Percentiles rank a stretch among this genome's conserved stretches.
Conservation (phyloP, 2,888 invertebrate species). For the Dryomyza anilis region DNA sequence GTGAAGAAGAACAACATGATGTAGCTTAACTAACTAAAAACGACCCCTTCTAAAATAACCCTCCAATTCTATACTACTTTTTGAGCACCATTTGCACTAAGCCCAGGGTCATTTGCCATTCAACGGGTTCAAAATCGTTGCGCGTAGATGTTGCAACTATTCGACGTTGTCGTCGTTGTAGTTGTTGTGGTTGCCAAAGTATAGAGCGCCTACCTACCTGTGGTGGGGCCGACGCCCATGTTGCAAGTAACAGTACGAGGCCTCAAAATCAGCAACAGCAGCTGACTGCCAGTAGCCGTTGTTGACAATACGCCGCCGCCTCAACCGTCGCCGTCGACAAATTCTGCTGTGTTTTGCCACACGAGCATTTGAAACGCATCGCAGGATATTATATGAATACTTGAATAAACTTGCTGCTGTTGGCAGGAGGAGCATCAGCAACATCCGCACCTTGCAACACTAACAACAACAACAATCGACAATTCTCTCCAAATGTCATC, state of each 20-base stretch:
- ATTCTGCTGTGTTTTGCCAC: conserved; percentile 17
- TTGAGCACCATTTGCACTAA: too few species aligned
- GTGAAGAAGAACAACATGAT: too few species aligned
- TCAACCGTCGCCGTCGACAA: too few species aligned
- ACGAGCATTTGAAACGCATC: conserved; percentile 20
- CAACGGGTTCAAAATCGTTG: conserved; percentile 10
- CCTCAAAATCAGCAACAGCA: neutral
- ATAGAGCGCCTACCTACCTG: neutral
- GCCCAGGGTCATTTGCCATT: conserved; percentile 12
- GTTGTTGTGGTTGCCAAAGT: conserved; percentile 6
- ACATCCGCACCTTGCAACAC: neutral
- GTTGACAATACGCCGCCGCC: conserved; percentile 12
- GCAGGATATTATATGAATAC: conserved; percentile 28
- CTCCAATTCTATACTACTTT: too few species aligned
- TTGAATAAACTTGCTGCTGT: conserved; percentile 27
- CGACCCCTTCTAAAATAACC: too few species aligned
- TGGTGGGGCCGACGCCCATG: neutral
- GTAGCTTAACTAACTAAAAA: too few species aligned
- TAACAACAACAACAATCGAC: neutral
- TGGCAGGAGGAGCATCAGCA: conserved; percentile 14
- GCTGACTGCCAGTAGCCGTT: neutral
- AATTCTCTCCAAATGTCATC: too few species aligned
- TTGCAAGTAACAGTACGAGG: neutral
- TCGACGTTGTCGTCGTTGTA: conserved; percentile 5
- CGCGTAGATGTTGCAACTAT: conserved; percentile 17